Evolutionary conservation across 2,797 vertebrate species (phyloP), one percentile per base, ranked within the genome.

Genomic region (Crossoptilon crossoptilon): DNA sequence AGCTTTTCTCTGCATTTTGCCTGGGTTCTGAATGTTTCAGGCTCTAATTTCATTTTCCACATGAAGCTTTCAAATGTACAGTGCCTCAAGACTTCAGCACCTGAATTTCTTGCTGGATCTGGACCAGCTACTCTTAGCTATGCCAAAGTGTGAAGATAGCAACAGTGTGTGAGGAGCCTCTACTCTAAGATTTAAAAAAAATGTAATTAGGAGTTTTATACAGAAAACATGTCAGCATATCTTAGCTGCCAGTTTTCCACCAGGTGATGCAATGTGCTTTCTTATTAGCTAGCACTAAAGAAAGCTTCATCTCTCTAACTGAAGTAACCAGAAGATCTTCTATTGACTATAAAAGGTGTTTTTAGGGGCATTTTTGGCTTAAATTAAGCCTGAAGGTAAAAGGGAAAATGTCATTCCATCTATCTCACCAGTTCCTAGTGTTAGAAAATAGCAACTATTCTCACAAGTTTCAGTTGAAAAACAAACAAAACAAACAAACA

Each of bases 21-120:
- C 27, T 4, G 7, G 10, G 6, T 3, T 53, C 6, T 49, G 51
- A 39, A 13, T 16, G 22, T n/a, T 72, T 59, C 0, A 0, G 35
- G 11, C 41, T 68, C 16, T 41, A 4, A 37, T 74, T 84, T 26
- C 26, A 70, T 84, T 75, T 72, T 27, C 63, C 39, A 44, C 23
- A 2, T 22, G 14, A 75, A 74, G 14, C 22, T 90, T 83, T 46
- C n/a, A 84, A 76, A 56, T 14, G 9, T 31, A 46, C 23, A 27
- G 29, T 39, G 14, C 29, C 27, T 31, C 35, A 39, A 11, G 18
- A 39, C 68, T 70, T 39, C 14, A 39, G 14, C 35, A 31, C 15
- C 49, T 31, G 68, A 70, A 23, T 70, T 53, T 53, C 49, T 39
- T 53, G 27, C 26, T 39, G 18, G 23, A 51, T 53, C 49, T 70